Evolutionary conservation across 2,888 invertebrate genomes (phyloP).

Genomic region (Drosophila rubida): DNA sequence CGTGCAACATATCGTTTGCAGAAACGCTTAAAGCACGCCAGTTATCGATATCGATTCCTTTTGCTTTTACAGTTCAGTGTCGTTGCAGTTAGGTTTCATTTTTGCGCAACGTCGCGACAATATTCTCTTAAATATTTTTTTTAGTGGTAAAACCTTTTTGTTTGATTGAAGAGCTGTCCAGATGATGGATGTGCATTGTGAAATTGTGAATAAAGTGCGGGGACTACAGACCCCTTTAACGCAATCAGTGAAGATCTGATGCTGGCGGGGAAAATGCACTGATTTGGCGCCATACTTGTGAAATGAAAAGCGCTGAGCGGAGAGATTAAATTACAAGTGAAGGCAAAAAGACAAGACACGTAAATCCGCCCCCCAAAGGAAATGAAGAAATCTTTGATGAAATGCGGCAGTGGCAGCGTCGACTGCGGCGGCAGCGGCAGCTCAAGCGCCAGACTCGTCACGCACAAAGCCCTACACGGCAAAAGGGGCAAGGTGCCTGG

Average conservation of each 20-base stretch:
- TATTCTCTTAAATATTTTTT: neutral
- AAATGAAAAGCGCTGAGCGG: slow-evolving; percentile 39
- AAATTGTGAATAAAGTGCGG: slow-evolving; percentile 2
- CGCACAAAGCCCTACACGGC: slow-evolving; percentile 31
- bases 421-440: slow-evolving; percentile 37
- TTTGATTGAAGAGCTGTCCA: slow-evolving; percentile 48
- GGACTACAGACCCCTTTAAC: slow-evolving; percentile 17
- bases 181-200: slow-evolving; percentile 40
- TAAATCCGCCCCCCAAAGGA: slow-evolving; percentile 46
- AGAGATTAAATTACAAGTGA: slow-evolving; percentile 70
- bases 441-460: slow-evolving; percentile 34
- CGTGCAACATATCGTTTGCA: too few relatives aligned
- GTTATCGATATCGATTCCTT: too few relatives aligned
- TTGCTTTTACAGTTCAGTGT: too few relatives aligned
- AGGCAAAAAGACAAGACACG: slow-evolving; percentile 35
- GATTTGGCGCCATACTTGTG: slow-evolving; percentile 47
- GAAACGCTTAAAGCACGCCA: too few relatives aligned
- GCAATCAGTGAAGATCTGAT: slow-evolving; percentile 7
- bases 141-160: neutral
- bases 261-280: slow-evolving; percentile 8
- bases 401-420: slow-evolving; percentile 49
- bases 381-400: slow-evolving; percentile 72
- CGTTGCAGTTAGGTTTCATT: neutral
- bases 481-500: slow-evolving; percentile 33
- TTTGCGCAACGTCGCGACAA: neutral